phyloP scores from a whole-genome alignment of 2,797 vertebrate species.

The Chelidonichthys spinosus region DNA sequence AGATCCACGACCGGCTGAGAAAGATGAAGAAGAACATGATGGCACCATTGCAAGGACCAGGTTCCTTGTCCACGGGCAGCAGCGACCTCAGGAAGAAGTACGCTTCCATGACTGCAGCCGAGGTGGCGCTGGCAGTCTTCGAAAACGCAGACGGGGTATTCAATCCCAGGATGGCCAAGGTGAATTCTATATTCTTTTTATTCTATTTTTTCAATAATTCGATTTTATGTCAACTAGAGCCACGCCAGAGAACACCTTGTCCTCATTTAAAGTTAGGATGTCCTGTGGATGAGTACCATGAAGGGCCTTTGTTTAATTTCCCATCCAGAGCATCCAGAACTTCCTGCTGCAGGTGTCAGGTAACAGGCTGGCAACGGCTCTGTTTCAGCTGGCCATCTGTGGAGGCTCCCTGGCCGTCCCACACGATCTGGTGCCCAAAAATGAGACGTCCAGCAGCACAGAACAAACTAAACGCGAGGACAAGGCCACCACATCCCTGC shows the following conservation, averaged over 20 bases:
- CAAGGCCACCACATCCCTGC: conserved; percentile 44
- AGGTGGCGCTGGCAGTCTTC: conserved; percentile 80
- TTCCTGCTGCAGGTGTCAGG: conserved; percentile 78
- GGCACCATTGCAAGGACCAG: conserved; percentile 67
- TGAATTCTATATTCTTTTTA: conserved; percentile 40
- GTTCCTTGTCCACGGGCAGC: conserved; percentile 60
- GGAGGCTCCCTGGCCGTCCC: conserved; percentile 83
- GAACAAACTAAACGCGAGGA: conserved; percentile 56
- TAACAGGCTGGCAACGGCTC: conserved; percentile 73
- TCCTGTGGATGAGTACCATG: not conserved
- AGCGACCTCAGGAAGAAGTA: conserved; percentile 82
- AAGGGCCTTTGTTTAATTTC: conserved; percentile 12
- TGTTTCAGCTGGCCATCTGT: conserved; percentile 87
- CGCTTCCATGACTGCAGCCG: conserved; percentile 65
- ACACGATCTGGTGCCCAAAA: conserved; percentile 79
- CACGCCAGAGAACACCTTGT: not conserved
- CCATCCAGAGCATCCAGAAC: conserved; percentile 73
- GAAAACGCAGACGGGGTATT: conserved; percentile 75
- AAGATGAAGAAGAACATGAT: conserved; percentile 82
- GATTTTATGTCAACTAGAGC: too few species aligned
- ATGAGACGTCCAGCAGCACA: conserved; percentile 63
- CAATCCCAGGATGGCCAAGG: conserved; percentile 77
- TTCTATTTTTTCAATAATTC: not conserved
- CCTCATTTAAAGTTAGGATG: not conserved
- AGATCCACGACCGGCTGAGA: conserved; percentile 72